Evolutionary conservation across 1,140 invertebrate species (phyloP), one percentile per base, ranked within the genome.

Genomic region (Ctenoplectra terminalis): DNA sequence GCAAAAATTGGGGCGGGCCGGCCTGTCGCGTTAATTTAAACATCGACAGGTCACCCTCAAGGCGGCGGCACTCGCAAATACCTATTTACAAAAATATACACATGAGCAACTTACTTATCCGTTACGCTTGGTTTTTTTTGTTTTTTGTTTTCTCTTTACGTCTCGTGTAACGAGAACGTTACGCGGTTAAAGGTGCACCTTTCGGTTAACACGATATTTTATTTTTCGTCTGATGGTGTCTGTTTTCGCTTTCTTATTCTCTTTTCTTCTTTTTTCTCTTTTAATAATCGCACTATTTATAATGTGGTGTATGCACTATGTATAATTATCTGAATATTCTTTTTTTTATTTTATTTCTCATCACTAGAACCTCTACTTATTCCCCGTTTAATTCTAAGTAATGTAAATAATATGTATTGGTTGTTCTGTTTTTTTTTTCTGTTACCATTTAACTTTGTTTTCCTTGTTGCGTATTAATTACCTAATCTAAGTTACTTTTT

Each of bases 21-120:
- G 74, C 87, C 87, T 83, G 87, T 71, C 88, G 82, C 71, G 72
- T 80, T 17, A 2, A 20, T 56, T 70, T n/a, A n/a, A 71, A 46
- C 70, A 9, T 37, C 76, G 83, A 69, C 75, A 70, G 81, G 83
- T 88, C 84, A 81, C 88, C 91, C 90, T 92, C 88, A 91, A 92
- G 91, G 91, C 91, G 91, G 91, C 92, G 88, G 90, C 91, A 92
- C 87, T 92, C 91, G 90, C 91, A 92, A 87, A 92, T 92, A 91
- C 88, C 90, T 94, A 94, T 94, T 94, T 94, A 94, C 93, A 94
- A 94, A 94, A 94, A 94, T 94, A 93, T 94, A 93, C 92, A 94
- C 90, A 90, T 93, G 92, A 93, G 92, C 92, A 93, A 93, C 92
- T 91, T 87, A 85, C 89, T 92, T 90, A 91, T 90, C 87, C 79